Conservation (phyloP, 2,113 vertebrate species). For the Erpornis zantholeuca region DNA sequence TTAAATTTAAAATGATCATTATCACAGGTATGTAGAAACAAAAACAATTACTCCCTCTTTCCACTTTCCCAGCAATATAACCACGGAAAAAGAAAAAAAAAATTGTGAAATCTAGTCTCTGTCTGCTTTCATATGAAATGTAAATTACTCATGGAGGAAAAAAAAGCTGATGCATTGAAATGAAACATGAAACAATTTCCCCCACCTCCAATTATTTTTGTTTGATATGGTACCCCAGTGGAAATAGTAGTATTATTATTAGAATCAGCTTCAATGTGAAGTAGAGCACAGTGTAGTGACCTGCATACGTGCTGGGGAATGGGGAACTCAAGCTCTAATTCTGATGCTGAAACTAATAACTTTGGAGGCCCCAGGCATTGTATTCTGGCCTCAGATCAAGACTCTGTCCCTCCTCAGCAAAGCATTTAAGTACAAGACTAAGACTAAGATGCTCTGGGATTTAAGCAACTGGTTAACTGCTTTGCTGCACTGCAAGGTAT, state of each 20-base stretch:
- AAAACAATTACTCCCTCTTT: background rate
- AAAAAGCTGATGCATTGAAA: background rate
- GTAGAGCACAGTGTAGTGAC: background rate
- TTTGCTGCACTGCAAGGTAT: background rate
- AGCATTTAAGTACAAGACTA: background rate
- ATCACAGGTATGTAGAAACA: slow-evolving; percentile 11
- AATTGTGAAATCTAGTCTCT: background rate
- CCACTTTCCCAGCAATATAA: background rate
- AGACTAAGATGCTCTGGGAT: background rate
- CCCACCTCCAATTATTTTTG: background rate
- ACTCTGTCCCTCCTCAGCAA: background rate
- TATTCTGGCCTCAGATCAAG: background rate
- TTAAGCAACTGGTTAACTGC: background rate
- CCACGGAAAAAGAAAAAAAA: background rate
- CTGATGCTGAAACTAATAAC: background rate
- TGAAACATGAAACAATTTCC: background rate
- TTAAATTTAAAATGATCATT: slow-evolving; percentile 3
- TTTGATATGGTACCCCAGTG: background rate
- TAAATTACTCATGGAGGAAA: background rate
- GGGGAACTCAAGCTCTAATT: background rate
- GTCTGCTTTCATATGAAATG: background rate
- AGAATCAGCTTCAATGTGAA: background rate
- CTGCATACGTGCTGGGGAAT: background rate
- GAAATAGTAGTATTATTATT: background rate
- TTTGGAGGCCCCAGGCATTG: background rate